Conservation (phyloP, 2,888 invertebrate genomes). For the Agrochola circellaris region DNA sequence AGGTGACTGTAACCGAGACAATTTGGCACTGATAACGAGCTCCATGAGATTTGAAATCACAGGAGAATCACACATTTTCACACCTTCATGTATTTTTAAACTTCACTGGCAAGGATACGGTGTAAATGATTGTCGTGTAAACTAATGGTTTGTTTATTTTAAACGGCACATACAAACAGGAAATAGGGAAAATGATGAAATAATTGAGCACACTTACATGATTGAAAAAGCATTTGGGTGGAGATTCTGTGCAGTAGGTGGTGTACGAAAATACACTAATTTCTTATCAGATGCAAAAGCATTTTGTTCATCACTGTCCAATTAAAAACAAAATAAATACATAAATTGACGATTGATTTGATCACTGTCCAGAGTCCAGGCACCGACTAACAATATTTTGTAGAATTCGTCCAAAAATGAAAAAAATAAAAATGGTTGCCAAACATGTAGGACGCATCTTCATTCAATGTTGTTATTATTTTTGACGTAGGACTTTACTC, state of each 20-base stretch:
- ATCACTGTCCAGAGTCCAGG: conserved; percentile 25
- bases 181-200: neutral
- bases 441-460: conserved; percentile 49
- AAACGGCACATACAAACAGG: neutral
- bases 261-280: conserved; percentile 21
- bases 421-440: conserved; percentile 44
- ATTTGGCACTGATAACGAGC: conserved; percentile 61
- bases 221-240: conserved; percentile 20
- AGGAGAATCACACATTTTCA: conserved; percentile 16
- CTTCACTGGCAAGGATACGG: conserved; percentile 9
- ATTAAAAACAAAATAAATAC: neutral
- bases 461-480: conserved; percentile 46
- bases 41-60: conserved; percentile 28
- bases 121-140: conserved; percentile 5
- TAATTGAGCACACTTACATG: conserved; percentile 45
- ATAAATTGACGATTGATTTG: conserved; percentile 3
- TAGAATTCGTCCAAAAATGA: conserved; percentile 24
- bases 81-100: conserved; percentile 32
- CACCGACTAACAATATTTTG: conserved; percentile 41
- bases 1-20: conserved; percentile 55
- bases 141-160: conserved; percentile 19
- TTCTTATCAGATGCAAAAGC: conserved; percentile 18
- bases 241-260: neutral
- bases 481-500: conserved; percentile 19
- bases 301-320: conserved; percentile 49